Base-by-base conservation (phyloP, 2,797 vertebrate genomes). In the Harpagifer antarcticus region DNA sequence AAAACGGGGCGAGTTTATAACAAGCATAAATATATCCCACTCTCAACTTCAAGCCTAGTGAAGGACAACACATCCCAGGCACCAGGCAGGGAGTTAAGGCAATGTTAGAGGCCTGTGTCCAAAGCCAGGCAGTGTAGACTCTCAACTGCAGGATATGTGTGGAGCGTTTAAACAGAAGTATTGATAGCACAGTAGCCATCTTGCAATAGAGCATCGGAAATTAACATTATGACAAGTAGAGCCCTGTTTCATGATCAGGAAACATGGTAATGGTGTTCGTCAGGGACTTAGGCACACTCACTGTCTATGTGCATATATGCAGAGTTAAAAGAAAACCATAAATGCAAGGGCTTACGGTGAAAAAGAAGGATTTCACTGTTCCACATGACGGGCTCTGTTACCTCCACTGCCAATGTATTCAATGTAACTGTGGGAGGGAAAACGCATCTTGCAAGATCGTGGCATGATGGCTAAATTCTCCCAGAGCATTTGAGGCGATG, bases 1-100 rank as follows among this genome's bases (percentile, higher is more conserved):
- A 72, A 67, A 85, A 77, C 2, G n/a, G 33, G 75, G 82, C 56
- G 62, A 75, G 73, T 83, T 88, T 79, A 80, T 85, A 87, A 91
- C 72, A 74, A 89, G 69, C 74, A 78, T 58, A 65, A 86, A 82
- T 87, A 73, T 78, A 77, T 79, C 78, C 78, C 14, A 17, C 72
- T 88, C 77, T 37, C 6, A 37, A 62, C 81, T 79, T 83, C 72
- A 83, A 88, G 74, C 64, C 62, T 49, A 72, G 78, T 60, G 53
- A 68, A 81, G 78, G 78, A 79, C 68, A 83, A 79, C 86, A 61
- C 43, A 83, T 48, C n/a, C 16, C 43, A 53, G 75, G 78, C 65
- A 63, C 58, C 62, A 64, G 16, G 56, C 48, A 52, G 9, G 56
- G 37, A 60, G 67, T 42, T 43, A 40, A 71, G 72, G 64, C 50